Conservation (phyloP, 2,113 vertebrate genomes). For the Dinomys branickii region DNA sequence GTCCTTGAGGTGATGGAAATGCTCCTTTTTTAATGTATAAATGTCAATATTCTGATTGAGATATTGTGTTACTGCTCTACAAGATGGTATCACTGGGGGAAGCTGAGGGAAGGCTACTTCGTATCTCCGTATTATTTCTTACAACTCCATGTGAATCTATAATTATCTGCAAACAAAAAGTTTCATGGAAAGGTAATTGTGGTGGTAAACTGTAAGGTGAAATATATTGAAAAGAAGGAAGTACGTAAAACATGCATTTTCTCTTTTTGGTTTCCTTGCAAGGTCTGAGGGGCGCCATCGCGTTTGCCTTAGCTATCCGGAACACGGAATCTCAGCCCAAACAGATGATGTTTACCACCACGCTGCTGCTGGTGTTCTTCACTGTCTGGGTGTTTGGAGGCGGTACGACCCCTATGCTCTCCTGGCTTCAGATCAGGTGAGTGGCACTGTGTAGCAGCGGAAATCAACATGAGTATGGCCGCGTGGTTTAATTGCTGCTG, state of each 20-base stretch:
- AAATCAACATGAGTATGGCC: not conserved
- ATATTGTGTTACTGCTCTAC: not conserved
- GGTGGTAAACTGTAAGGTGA: not conserved
- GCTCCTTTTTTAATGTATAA: not conserved
- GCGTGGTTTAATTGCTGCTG: not conserved
- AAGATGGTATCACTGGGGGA: not conserved
- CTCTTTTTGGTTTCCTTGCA: not conserved
- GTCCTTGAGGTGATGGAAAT: not conserved
- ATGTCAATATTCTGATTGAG: not conserved
- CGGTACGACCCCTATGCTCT: slow-evolving; percentile 88
- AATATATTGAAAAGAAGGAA: not conserved
- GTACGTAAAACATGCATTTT: not conserved
- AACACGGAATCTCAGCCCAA: slow-evolving; percentile 86
- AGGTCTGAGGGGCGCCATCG: slow-evolving; percentile 92
- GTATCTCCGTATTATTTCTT: not conserved
- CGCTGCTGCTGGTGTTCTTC: slow-evolving; percentile 89
- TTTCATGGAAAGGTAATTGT: not conserved
- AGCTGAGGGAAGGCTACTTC: not conserved
- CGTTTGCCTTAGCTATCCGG: slow-evolving; percentile 89
- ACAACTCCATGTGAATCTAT: not conserved
- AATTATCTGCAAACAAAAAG: not conserved
- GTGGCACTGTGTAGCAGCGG: slow-evolving; percentile 49
- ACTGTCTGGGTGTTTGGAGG: slow-evolving; percentile 91
- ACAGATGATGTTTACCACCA: slow-evolving; percentile 90
- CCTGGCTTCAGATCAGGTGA: slow-evolving; percentile 91